Percentiles rank a stretch among this genome's conserved stretches.
Conservation (phyloP, 2,797 vertebrate genomes). For the Coluber constrictor region DNA sequence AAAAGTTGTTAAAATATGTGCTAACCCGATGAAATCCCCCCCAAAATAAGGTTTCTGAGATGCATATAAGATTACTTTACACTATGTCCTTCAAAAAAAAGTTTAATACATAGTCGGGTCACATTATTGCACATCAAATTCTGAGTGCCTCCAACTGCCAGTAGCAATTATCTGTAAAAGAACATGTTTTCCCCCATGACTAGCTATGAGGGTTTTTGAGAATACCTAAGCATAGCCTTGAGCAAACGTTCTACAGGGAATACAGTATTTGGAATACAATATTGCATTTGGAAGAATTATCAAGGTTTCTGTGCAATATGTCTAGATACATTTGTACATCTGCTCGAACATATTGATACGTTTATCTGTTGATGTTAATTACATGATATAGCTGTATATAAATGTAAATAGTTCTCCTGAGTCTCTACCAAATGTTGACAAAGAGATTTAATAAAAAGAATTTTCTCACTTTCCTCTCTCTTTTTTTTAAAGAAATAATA, state of each 20-base stretch:
- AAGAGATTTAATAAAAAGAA: constrained; percentile 45
- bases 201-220: constrained; percentile 77
- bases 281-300: constrained; percentile 77
- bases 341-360: constrained; percentile 75
- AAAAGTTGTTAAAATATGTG: constrained; percentile 69
- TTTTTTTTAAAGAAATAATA: background rate
- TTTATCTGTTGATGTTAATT: constrained; percentile 75
- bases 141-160: constrained; percentile 84
- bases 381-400: constrained; percentile 61
- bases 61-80: constrained; percentile 75
- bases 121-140: constrained; percentile 87
- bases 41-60: constrained; percentile 62
- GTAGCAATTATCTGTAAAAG: constrained; percentile 92
- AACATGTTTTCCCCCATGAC: constrained; percentile 85
- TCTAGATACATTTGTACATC: constrained; percentile 71
- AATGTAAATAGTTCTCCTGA: constrained; percentile 62
- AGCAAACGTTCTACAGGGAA: constrained; percentile 78
- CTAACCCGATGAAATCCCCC: constrained; percentile 57
- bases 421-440: constrained; percentile 46
- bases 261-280: constrained; percentile 68
- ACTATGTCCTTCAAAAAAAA: constrained; percentile 87
- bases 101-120: constrained; percentile 88
- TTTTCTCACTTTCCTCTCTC: constrained; percentile 19
- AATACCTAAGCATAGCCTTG: constrained; percentile 82
- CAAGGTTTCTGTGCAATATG: constrained; percentile 69